Evolutionary conservation across 1,140 invertebrate species (phyloP).

Genomic region (Papilio dardanus): DNA sequence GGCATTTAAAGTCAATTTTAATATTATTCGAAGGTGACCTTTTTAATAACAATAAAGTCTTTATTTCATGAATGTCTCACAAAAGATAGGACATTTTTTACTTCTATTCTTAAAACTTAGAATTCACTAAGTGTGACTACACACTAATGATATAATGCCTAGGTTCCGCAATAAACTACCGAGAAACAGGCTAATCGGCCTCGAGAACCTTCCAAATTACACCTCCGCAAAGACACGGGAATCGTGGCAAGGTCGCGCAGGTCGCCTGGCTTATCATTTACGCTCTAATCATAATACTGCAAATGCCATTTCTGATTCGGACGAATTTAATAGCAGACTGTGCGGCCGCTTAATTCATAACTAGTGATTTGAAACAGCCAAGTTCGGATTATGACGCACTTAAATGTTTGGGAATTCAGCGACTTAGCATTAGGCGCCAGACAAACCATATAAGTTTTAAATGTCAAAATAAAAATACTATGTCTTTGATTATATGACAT

Average conservation of each 20-base stretch:
- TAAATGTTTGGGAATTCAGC: slow-evolving; percentile 44
- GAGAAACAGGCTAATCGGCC: slow-evolving; percentile 76
- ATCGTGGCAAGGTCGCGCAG: slow-evolving; percentile 75
- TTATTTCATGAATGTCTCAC: background rate
- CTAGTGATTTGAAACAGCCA: slow-evolving; percentile 62
- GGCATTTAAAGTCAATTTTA: background rate
- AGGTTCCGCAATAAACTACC: slow-evolving; percentile 68
- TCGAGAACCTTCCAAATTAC: slow-evolving; percentile 75
- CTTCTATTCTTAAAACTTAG: slow-evolving; percentile 42
- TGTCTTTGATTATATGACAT: slow-evolving; percentile 17
- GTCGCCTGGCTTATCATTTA: slow-evolving; percentile 78
- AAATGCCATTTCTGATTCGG: slow-evolving; percentile 76
- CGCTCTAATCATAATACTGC: slow-evolving; percentile 74
- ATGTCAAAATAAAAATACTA: slow-evolving; percentile 25
- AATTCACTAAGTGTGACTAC: slow-evolving; percentile 62
- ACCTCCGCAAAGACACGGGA: slow-evolving; percentile 76
- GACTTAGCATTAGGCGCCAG: slow-evolving; percentile 26
- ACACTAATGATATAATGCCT: slow-evolving; percentile 76
- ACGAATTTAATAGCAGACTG: slow-evolving; percentile 66
- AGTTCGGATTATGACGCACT: slow-evolving; percentile 52
- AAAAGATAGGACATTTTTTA: slow-evolving; percentile 27
- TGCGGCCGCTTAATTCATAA: slow-evolving; percentile 57
- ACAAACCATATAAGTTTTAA: slow-evolving; percentile 26
- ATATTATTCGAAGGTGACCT: background rate
- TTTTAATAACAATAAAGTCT: slow-evolving; percentile 3